Conservation (phyloP, 2,888 invertebrate species). For the Epinotia brunnichana region DNA sequence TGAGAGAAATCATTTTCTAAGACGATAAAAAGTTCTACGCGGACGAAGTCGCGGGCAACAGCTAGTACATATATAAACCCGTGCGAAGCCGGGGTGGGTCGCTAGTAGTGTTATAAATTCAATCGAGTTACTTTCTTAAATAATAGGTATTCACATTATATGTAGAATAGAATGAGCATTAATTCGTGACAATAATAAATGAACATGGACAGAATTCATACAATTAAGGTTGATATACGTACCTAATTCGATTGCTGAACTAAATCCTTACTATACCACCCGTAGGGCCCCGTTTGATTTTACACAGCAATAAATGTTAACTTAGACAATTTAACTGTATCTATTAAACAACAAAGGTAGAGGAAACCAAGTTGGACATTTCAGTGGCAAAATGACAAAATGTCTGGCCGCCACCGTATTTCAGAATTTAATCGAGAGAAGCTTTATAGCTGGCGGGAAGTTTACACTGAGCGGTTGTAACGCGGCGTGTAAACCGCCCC, state of each 20-base stretch:
- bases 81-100: too few relatives aligned
- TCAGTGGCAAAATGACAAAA: slow-evolving; percentile 28
- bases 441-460: slow-evolving; percentile 24
- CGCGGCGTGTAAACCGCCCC: background rate
- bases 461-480: slow-evolving; percentile 12
- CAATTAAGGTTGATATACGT: too few relatives aligned
- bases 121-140: too few relatives aligned
- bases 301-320: slow-evolving; percentile 6
- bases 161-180: too few relatives aligned
- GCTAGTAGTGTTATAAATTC: too few relatives aligned
- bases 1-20: too few relatives aligned
- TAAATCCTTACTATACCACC: background rate
- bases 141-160: too few relatives aligned
- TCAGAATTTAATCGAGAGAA: slow-evolving; percentile 21
- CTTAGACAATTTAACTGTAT: slow-evolving; percentile 2
- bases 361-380: slow-evolving; percentile 3
- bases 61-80: too few relatives aligned
- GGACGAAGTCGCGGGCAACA: too few relatives aligned
- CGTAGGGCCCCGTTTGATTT: background rate
- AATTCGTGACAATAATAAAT: too few relatives aligned
- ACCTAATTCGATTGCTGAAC: background rate
- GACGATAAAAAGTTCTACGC: too few relatives aligned
- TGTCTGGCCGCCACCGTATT: slow-evolving; percentile 22
- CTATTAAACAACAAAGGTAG: slow-evolving; percentile 20
- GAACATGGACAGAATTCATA: too few relatives aligned